Conservation (phyloP, 2,113 vertebrate species). For the Anolis carolinensis region DNA sequence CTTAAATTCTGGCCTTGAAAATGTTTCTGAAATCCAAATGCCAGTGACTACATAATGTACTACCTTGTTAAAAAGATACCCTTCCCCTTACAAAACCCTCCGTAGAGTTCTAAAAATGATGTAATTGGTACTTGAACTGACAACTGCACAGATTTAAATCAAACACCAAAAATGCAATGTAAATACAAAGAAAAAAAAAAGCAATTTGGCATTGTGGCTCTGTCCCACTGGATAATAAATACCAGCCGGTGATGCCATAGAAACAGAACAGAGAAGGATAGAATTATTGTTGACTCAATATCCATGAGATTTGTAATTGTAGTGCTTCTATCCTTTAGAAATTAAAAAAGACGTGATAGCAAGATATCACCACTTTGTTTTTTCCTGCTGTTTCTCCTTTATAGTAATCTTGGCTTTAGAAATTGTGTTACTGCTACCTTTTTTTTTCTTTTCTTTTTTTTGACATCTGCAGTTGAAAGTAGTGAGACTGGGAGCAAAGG, state of each 20-base stretch:
- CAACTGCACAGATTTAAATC: too few species aligned
- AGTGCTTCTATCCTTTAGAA: too few species aligned
- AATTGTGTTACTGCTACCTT: not conserved
- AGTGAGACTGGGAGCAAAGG: too few species aligned
- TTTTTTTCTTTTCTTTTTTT: too few species aligned
- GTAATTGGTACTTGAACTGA: not conserved
- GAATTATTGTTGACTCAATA: not conserved
- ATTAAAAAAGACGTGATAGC: not conserved
- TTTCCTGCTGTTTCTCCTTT: not conserved
- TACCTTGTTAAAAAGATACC: not conserved
- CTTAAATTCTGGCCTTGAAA: conserved; percentile 1
- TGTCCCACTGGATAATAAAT: not conserved
- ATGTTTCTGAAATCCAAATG: not conserved
- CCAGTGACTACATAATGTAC: not conserved
- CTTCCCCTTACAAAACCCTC: too few species aligned
- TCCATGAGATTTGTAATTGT: not conserved
- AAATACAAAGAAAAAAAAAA: not conserved
- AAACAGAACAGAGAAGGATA: not conserved
- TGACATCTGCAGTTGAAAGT: too few species aligned
- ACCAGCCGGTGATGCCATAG: not conserved
- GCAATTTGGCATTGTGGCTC: not conserved
- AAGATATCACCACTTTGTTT: not conserved
- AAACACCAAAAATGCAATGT: not conserved
- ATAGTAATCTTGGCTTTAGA: not conserved
- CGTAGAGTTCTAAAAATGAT: not conserved